phyloP scores from a whole-genome alignment of 2,113 vertebrate species.

The Sinocyclocheilus grahami region DNA sequence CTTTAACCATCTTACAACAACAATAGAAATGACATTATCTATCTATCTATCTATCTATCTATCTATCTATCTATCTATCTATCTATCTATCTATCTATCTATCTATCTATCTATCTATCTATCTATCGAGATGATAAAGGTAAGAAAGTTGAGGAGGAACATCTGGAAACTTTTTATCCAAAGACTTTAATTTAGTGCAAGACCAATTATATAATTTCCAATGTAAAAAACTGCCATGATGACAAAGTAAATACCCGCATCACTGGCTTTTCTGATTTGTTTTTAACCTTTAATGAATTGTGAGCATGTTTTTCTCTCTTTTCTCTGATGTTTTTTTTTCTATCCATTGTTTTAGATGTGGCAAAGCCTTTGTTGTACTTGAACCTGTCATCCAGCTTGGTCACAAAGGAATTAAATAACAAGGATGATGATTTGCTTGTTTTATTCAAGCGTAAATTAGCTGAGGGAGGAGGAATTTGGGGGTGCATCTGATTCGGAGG shows the following conservation, averaged over 20 bases:
- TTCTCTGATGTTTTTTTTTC: neutral
- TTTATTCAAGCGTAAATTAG: slow-evolving; percentile 35
- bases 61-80: too few relatives aligned
- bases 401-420: slow-evolving; percentile 41
- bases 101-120: too few relatives aligned
- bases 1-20: neutral
- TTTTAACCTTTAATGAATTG: slow-evolving; percentile 24
- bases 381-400: slow-evolving; percentile 31
- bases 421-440: slow-evolving; percentile 27
- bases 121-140: neutral
- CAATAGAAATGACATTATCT: neutral
- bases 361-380: slow-evolving; percentile 25
- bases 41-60: too few relatives aligned
- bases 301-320: neutral
- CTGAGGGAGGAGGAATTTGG: slow-evolving; percentile 5
- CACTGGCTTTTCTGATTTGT: slow-evolving; percentile 25
- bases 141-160: neutral
- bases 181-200: neutral
- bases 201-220: neutral
- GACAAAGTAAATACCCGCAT: slow-evolving; percentile 27
- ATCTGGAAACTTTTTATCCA: neutral
- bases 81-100: too few relatives aligned
- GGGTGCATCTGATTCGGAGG: slow-evolving; percentile 27
- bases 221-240: neutral
- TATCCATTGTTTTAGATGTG: slow-evolving; percentile 11